phyloP scores from a whole-genome alignment of 2,113 vertebrate species.

The Corydoras sp. region DNA sequence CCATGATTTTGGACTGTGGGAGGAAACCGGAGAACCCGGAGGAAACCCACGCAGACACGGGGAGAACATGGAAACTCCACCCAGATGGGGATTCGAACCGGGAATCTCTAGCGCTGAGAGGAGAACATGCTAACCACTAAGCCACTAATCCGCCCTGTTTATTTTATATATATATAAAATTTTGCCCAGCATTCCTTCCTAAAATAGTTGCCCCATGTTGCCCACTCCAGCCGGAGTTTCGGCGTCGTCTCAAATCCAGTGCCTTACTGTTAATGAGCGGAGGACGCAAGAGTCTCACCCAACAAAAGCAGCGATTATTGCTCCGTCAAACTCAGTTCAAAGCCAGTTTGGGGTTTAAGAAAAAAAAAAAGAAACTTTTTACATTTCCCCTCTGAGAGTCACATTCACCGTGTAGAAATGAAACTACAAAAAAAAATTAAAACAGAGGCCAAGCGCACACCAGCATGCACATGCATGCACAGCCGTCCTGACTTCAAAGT shows the following conservation, averaged over 20 bases:
- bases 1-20: no score
- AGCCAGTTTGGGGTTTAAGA: slow-evolving; percentile 84
- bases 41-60: no score
- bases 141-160: no score
- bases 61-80: no score
- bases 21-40: no score
- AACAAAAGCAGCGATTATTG: slow-evolving; percentile 98
- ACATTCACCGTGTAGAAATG: slow-evolving; percentile 82
- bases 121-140: no score
- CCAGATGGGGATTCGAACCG: no score
- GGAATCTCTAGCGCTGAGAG: no score
- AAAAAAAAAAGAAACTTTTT: slow-evolving; percentile 46
- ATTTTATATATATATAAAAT: no score
- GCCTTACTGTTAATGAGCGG: slow-evolving; percentile 92
- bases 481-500: slow-evolving; percentile 90
- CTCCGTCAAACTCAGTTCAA: slow-evolving; percentile 96
- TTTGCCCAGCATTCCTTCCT: no score
- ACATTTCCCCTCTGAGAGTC: slow-evolving; percentile 80
- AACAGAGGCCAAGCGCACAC: slow-evolving; percentile 57
- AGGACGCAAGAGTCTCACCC: slow-evolving; percentile 86
- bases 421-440: slow-evolving; percentile 77
- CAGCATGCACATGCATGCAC: slow-evolving; percentile 44
- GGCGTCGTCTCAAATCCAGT: slow-evolving; percentile 79
- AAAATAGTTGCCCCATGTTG: no score
- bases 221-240: slow-evolving; percentile 51